Percentiles rank a stretch among this genome's conserved stretches.
Evolutionary conservation across 2,797 vertebrate species (phyloP).

Genomic region (Catostomus latipinnis): DNA sequence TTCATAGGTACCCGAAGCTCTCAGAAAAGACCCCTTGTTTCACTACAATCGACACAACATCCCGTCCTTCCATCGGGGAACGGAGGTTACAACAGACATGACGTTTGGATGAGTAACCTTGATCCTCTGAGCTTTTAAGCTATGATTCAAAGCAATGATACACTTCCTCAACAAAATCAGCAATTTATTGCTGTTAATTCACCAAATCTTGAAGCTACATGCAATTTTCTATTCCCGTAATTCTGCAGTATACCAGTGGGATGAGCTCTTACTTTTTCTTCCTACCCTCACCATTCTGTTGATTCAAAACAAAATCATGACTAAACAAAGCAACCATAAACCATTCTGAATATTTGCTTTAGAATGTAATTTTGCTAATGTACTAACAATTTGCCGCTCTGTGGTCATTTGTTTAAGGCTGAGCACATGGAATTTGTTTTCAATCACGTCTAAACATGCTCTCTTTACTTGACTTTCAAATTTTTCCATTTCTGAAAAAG

Average conservation of each 20-base stretch:
- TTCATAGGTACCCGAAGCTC: no score
- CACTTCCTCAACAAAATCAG: constrained; percentile 26
- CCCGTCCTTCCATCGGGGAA: no score
- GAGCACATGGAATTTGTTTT: neutral
- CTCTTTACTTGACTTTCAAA: constrained; percentile 1
- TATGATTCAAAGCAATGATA: constrained; percentile 23
- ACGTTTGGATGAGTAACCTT: constrained; percentile 17
- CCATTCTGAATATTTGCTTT: neutral
- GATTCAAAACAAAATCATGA: neutral
- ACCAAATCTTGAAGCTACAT: constrained; percentile 29
- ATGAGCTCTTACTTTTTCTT: neutral
- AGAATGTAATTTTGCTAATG: constrained; percentile 10
- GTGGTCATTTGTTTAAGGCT: constrained; percentile 18
- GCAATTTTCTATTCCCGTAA: constrained; percentile 19
- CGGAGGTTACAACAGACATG: no score
- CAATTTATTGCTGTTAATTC: neutral
- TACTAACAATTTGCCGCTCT: constrained; percentile 28
- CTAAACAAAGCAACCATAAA: neutral
- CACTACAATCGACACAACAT: no score
- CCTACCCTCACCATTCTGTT: neutral
- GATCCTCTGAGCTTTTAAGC: constrained; percentile 22
- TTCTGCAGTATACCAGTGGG: constrained; percentile 10
- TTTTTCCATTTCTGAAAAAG: neutral
- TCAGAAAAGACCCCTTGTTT: no score
- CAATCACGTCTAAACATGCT: constrained; percentile 8